Conservation (phyloP, 2,888 invertebrate genomes). For the Lamproptera curius region DNA sequence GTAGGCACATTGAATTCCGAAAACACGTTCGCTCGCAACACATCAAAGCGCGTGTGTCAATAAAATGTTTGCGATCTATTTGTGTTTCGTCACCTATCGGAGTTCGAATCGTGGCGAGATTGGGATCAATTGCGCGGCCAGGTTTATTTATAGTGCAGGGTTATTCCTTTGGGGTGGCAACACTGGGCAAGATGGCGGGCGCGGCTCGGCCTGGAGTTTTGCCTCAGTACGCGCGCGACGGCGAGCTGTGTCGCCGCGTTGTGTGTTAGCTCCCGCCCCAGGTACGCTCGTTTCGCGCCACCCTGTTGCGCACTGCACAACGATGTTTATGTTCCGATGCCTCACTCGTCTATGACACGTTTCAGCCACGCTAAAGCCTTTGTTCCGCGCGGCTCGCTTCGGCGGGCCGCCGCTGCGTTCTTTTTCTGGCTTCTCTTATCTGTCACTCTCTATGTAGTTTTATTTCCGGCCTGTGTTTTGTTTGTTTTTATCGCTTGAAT, state of each 20-base stretch:
- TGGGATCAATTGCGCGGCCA: conserved; percentile 16
- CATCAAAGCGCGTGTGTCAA: conserved; percentile 8
- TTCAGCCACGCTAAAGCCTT: conserved; percentile 30
- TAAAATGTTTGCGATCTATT: conserved; percentile 14
- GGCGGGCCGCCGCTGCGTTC: conserved; percentile 11
- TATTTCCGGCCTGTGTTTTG: conserved; percentile 3
- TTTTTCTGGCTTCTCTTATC: conserved; percentile 18
- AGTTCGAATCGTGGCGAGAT: conserved; percentile 9
- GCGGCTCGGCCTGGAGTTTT: conserved; percentile 34
- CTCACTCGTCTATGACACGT: conserved; percentile 33
- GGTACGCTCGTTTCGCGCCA: conserved; percentile 52
- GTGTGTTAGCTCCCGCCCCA: conserved; percentile 54
- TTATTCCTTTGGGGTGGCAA: conserved; percentile 33
- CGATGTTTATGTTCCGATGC: conserved; percentile 54
- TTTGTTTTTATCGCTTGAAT: background rate
- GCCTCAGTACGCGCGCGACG: conserved; percentile 68
- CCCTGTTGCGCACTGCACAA: conserved; percentile 72
- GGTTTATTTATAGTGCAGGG: conserved; percentile 17
- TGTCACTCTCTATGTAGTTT: conserved; percentile 5
- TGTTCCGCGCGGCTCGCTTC: conserved; percentile 15
- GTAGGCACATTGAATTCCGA: background rate
- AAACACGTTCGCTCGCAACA: background rate
- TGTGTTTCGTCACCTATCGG: conserved; percentile 13
- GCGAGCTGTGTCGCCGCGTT: conserved; percentile 51
- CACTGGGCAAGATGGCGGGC: conserved; percentile 31